Base-by-base conservation (phyloP, 2,888 invertebrate genomes). In the Apamea epomidion region DNA sequence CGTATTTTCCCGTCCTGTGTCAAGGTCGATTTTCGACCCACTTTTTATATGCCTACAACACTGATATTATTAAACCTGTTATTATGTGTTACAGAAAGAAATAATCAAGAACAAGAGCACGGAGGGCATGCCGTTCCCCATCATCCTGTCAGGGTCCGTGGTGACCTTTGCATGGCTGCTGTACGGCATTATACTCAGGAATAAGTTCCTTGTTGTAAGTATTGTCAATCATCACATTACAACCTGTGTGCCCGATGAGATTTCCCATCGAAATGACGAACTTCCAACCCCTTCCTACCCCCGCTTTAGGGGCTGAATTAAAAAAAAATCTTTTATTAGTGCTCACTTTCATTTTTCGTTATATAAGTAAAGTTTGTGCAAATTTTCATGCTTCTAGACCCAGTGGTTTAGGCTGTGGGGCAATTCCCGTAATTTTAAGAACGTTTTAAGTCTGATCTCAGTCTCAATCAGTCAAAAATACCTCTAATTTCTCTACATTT, bases 81-180 rank as follows among this genome's bases (percentile, higher is more conserved):
- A 18, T 32, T 29, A 37, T 45, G 14, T 58, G 5, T 97, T 97
- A 76, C 97, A 99, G 99, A 97, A 97, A 88, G 97, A 98, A 80
- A 98, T 99, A 77, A 98, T 99, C 58, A 97, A 96, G 91, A 98
- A 98, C 29, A 98, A 98, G 95, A 99, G 98, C 94, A 98, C 99
- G 0, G 98, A 98, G 83, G 98, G 98, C 62, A 97, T 99, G 94
- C 99, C 99, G 10, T 98, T 99, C 93, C 98, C 99, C 16, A 97
- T 99, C 81, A 99, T 99, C 91, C 95, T 98, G 60, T 98, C 98
- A 88, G 99, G 98, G 86, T 97, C 98, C 54, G 91, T 99, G 12
- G 99, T 99, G 25, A 97, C 98, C 45, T 97, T 97, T 85, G 97
- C 98, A 92, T 99, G 99, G 99, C 96, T 98, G 75, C 91, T 98